phyloP scores from a whole-genome alignment of 1,140 invertebrate genomes.

The Drosophila nigrodunni region DNA sequence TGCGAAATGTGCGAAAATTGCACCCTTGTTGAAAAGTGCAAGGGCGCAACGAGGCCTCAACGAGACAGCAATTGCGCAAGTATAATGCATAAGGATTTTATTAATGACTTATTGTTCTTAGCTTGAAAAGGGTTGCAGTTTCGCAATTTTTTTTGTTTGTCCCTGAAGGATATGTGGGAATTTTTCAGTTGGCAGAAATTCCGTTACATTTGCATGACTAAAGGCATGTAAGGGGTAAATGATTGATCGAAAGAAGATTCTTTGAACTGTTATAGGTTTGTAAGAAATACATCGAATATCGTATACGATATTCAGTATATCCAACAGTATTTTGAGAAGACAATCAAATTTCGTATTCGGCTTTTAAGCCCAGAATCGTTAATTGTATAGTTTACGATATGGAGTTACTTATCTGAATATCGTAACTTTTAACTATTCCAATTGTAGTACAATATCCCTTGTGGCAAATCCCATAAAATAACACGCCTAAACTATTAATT shows the following conservation, averaged over 20 bases:
- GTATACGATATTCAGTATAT: neutral
- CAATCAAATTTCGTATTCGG: too few relatives aligned
- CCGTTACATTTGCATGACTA: conserved; percentile 45
- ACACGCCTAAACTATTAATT: conserved; percentile 56
- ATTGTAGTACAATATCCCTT: neutral
- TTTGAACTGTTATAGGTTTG: neutral
- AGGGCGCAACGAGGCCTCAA: conserved; percentile 34
- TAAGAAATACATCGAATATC: neutral
- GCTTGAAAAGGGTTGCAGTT: conserved; percentile 37
- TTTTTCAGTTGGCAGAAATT: conserved; percentile 28
- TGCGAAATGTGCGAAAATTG: conserved; percentile 41
- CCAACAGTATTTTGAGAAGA: too few relatives aligned
- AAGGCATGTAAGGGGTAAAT: conserved; percentile 9
- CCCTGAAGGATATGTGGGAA: conserved; percentile 39
- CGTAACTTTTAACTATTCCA: neutral
- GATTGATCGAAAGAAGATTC: conserved; percentile 20
- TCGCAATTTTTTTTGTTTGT: conserved; percentile 10
- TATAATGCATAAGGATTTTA: conserved; percentile 49
- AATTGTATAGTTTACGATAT: conserved; percentile 2
- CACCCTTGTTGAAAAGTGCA: conserved; percentile 48
- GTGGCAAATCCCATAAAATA: conserved; percentile 10
- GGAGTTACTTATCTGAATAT: neutral
- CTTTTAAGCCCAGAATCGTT: too few relatives aligned
- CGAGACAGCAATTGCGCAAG: conserved; percentile 49
- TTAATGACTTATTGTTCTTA: conserved; percentile 32